A percentile compares a stretch with the other conserved stretches of the same genome.
Evolutionary conservation across 1,140 invertebrate genomes (phyloP).

Genomic region (Leguminivora glycinivorella): DNA sequence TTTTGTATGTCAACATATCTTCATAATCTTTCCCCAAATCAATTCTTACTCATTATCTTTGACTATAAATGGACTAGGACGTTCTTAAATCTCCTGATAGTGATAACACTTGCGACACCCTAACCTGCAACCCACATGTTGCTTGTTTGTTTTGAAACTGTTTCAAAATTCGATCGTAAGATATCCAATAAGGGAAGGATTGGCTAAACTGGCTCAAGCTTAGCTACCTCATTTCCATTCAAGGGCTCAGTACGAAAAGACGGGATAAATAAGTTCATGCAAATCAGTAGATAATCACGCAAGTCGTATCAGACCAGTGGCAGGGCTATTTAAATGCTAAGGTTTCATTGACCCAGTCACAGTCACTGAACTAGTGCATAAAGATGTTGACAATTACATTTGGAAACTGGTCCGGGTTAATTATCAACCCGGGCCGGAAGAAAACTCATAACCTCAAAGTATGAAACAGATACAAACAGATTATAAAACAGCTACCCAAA

Average conservation of each 20-base stretch:
- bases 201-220: constrained; percentile 1
- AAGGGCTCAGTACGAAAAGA: background rate
- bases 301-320: constrained; percentile 3
- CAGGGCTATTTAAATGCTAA: constrained; percentile 9
- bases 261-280: constrained; percentile 3
- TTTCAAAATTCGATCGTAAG: constrained; percentile 6
- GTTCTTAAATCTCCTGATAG: constrained; percentile 14
- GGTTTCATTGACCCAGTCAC: constrained; percentile 23
- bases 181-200: constrained; percentile 24
- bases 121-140: constrained; percentile 21
- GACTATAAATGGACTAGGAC: background rate
- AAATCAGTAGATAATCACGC: constrained; percentile 1
- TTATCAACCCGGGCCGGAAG: background rate
- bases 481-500: background rate
- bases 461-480: constrained; percentile 2
- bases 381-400: constrained; percentile 13
- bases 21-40: too few species aligned
- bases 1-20: too few species aligned
- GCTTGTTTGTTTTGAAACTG: constrained; percentile 23
- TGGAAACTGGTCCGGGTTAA: background rate
- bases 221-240: constrained; percentile 21
- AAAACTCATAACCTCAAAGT: constrained; percentile 4
- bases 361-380: constrained; percentile 3
- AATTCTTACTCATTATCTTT: background rate
- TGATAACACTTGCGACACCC: constrained; percentile 17